Evolutionary conservation across 2,888 invertebrate species (phyloP), one percentile per base, ranked within the genome.

Genomic region (Scrobipalpa costella): DNA sequence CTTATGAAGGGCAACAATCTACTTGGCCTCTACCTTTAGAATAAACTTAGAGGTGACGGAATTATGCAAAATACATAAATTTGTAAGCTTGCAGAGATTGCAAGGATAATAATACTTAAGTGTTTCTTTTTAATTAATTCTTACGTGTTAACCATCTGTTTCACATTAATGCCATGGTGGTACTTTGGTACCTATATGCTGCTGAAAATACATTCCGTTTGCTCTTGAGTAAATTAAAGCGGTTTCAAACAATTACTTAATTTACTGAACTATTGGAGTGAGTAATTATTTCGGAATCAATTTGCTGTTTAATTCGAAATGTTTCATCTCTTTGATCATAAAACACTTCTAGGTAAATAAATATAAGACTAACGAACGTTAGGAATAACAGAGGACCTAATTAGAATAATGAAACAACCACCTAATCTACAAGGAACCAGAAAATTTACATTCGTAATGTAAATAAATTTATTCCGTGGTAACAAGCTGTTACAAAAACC

Each of bases 1-100:
- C 63, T 63, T 63, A 49, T 63, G 60, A 63, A 49, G 63, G 21
- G 36, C n/a, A 60, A 63, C 63, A 38, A 40, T 52, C 52, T 8
- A 38, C 55, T n/a, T 17, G 27, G 1, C 11, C 13, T 7, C 21
- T n/a, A 55, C 27, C 21, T n/a, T 55, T 55, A 33, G 1, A 49
- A 17, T 17, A 15, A 17, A 17, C 17, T 2, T 2, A 38, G 11
- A 11, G 38, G 38, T 9, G n/a, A 40, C 1, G 40, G n/a, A n/a
- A n/a, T n/a, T n/a, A n/a, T n/a, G n/a, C n/a, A n/a, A n/a, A n/a
- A n/a, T n/a, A n/a, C n/a, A n/a, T n/a, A n/a, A n/a, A n/a, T n/a
- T n/a, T n/a, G n/a, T n/a, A n/a, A n/a, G n/a, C n/a, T n/a, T n/a
- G n/a, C n/a, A n/a, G n/a, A n/a, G n/a, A n/a, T n/a, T n/a, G n/a